These are phyloP conservation scores for Bombus breviceps DNA, from an alignment of 1,140 invertebrate species.

Conservation along the genomic window DNA sequence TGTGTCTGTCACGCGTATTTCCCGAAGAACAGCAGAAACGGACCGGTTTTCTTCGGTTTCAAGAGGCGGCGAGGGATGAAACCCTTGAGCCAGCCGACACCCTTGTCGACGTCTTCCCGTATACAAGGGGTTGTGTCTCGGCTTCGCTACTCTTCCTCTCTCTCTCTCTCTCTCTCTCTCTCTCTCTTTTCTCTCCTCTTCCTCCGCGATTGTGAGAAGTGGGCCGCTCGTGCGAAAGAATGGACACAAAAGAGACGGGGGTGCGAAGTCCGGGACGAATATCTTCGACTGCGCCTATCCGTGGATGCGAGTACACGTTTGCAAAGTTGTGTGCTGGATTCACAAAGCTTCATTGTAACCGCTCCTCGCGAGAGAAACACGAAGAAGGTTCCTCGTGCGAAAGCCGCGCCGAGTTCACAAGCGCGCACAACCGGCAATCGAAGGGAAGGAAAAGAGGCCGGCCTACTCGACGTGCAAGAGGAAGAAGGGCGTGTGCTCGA, in stretches of 20 bases:
- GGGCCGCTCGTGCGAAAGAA: conserved; percentile 48
- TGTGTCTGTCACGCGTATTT: conserved; percentile 1
- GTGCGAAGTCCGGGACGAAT: background rate
- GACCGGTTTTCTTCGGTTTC: conserved; percentile 40
- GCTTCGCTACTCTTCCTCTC: background rate
- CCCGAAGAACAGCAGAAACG: conserved; percentile 16
- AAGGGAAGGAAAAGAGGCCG: background rate
- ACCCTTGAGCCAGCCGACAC: conserved; percentile 66
- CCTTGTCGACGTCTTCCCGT: conserved; percentile 53
- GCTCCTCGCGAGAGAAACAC: background rate
- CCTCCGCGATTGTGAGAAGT: background rate
- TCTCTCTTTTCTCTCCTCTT: background rate
- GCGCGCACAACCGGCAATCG: background rate
- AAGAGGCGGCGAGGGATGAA: conserved; percentile 50
- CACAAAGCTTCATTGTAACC: background rate
- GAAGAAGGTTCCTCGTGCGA: background rate
- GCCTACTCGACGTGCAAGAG: conserved; percentile 6
- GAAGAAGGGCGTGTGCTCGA: conserved; percentile 1
- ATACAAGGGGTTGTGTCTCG: conserved; percentile 52
- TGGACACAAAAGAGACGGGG: conserved; percentile 38
- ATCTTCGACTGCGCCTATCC: background rate
- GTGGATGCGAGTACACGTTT: background rate
- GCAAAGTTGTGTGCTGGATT: background rate
- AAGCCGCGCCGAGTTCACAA: too few relatives aligned
- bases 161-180: background rate